phyloP scores from a whole-genome alignment of 2,888 invertebrate species.

The Ennomos fuscantarius region DNA sequence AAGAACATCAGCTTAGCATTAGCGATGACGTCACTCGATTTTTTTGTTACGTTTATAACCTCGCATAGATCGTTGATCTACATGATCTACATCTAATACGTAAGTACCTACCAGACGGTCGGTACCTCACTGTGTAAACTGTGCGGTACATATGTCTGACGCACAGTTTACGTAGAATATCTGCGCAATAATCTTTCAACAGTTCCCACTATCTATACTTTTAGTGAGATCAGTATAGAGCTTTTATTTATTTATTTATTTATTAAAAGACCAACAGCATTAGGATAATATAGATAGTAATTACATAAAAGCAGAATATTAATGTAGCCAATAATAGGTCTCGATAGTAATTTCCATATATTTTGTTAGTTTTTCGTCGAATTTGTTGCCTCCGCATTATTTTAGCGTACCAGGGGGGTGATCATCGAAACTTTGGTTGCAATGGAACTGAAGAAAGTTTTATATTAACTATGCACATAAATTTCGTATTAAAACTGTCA shows the following conservation, averaged over 20 bases:
- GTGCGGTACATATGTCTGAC: conserved; percentile 46
- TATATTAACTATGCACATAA: no score
- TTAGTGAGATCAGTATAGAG: conserved; percentile 7
- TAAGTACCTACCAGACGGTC: conserved; percentile 39
- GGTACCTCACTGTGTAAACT: conserved; percentile 38
- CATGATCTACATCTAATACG: conserved; percentile 58
- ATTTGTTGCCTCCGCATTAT: no score
- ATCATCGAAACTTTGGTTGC: no score
- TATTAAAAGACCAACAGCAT: no score
- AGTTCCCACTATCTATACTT: conserved; percentile 16
- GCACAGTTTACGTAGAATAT: conserved; percentile 39
- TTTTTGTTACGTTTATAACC: conserved; percentile 53
- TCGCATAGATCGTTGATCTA: conserved; percentile 59
- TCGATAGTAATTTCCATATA: no score
- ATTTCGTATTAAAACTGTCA: no score
- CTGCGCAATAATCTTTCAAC: conserved; percentile 24
- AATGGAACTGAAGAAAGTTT: no score
- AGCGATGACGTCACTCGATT: conserved; percentile 44
- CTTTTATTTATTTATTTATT: no score
- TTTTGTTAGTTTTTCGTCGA: conserved; percentile 9
- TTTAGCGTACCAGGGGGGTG: no score
- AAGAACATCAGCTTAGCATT: conserved; percentile 40
- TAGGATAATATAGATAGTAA: no score
- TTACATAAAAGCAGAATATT: no score
- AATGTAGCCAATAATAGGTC: no score